Conservation (phyloP, 2,888 invertebrate species). For the Clepsis dumicolana region DNA sequence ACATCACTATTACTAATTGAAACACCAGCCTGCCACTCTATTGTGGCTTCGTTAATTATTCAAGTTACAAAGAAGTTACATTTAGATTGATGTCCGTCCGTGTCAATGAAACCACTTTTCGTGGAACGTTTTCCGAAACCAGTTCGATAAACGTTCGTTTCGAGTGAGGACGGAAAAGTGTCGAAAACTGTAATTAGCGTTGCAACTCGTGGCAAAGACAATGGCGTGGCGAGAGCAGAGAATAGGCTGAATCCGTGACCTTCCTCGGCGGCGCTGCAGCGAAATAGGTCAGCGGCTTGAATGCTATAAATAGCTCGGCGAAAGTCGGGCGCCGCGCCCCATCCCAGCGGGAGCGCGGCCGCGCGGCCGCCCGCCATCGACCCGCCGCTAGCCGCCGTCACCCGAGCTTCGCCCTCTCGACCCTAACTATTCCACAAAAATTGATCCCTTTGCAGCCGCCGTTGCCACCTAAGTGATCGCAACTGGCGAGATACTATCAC, state of each 20-base stretch:
- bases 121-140: background rate
- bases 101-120: background rate
- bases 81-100: background rate
- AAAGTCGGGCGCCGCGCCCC: conserved; percentile 83
- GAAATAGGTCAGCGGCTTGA: conserved; percentile 86
- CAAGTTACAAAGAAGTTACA: background rate
- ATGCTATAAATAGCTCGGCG: conserved; percentile 85
- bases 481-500: background rate
- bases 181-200: conserved; percentile 84
- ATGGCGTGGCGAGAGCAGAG: conserved; percentile 81
- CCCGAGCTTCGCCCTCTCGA: conserved; percentile 54
- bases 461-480: conserved; percentile 36
- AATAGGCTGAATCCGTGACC: conserved; percentile 84
- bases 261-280: conserved; percentile 82
- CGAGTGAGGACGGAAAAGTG: conserved; percentile 67
- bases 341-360: conserved; percentile 67
- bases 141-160: conserved; percentile 16
- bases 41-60: background rate
- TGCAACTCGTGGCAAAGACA: conserved; percentile 82
- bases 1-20: background rate
- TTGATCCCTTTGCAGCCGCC: conserved; percentile 46
- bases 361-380: conserved; percentile 61
- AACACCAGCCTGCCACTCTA: background rate
- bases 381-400: conserved; percentile 52
- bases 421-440: conserved; percentile 60